phyloP scores from a whole-genome alignment of 2,888 invertebrate species.

The Leptarthrus brevirostris region DNA sequence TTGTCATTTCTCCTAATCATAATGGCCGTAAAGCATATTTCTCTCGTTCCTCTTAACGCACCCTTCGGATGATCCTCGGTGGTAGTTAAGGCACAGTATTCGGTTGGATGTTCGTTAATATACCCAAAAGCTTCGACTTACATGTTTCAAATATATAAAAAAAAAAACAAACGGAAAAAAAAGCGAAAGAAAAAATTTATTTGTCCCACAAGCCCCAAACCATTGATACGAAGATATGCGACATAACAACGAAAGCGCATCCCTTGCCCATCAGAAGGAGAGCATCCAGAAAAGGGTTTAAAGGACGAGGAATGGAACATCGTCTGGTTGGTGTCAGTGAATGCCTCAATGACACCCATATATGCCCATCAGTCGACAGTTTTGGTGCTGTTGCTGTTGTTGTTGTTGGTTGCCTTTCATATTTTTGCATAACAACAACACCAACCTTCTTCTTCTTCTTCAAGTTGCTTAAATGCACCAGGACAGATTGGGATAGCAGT shows the following conservation, averaged over 20 bases:
- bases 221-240: constrained; percentile 42
- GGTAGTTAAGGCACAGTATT: background rate
- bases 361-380: constrained; percentile 17
- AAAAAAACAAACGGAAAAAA: constrained; percentile 15
- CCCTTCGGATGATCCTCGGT: constrained; percentile 10
- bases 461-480: constrained; percentile 39
- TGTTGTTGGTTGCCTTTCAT: constrained; percentile 28
- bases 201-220: constrained; percentile 23
- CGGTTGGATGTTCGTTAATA: constrained; percentile 35
- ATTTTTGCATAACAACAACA: constrained; percentile 22
- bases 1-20: constrained; percentile 45
- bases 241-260: constrained; percentile 16
- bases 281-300: background rate
- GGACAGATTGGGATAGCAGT: constrained; percentile 1
- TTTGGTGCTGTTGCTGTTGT: no score
- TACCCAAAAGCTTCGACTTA: constrained; percentile 42
- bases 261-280: background rate
- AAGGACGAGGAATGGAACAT: background rate
- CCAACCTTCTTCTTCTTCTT: constrained; percentile 18
- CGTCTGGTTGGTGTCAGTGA: constrained; percentile 45
- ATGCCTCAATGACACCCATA: constrained; percentile 35
- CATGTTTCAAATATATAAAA: constrained; percentile 22
- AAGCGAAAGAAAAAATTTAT: constrained; percentile 11
- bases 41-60: constrained; percentile 32
- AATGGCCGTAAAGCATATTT: constrained; percentile 42